Evolutionary conservation across 2,797 vertebrate species (phyloP).

Genomic region (Masticophis lateralis): DNA sequence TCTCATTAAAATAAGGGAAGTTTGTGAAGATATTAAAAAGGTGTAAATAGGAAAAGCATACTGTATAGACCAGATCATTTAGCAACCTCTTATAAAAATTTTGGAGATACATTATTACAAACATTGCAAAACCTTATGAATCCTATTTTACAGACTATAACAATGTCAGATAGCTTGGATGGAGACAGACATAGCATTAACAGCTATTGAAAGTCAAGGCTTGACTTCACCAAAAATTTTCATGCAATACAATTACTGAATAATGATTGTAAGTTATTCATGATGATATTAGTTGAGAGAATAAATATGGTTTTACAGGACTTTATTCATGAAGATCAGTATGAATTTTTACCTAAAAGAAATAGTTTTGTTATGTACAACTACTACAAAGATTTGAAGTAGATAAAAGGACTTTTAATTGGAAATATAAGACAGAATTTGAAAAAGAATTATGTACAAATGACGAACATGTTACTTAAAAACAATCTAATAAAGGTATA

Average conservation of each 20-base stretch:
- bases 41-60: not conserved
- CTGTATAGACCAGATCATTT: not conserved
- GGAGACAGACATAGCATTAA: not conserved
- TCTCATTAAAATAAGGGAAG: not conserved
- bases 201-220: not conserved
- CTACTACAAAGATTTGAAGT: not conserved
- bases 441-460: not conserved
- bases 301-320: not conserved
- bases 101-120: not conserved
- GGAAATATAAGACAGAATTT: not conserved
- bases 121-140: too few species aligned
- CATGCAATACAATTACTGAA: not conserved
- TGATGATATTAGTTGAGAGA: not conserved
- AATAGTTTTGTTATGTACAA: not conserved
- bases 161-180: not conserved
- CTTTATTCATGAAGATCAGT: too few species aligned
- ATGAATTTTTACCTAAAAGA: too few species aligned
- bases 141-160: too few species aligned
- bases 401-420: not conserved
- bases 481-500: not conserved
- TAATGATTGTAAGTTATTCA: not conserved
- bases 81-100: not conserved
- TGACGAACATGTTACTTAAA: not conserved
- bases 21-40: not conserved
- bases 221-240: not conserved